These are phyloP conservation scores for Falco punctatus DNA, from an alignment of 2,113 vertebrate genomes.

Conservation along the genomic window DNA sequence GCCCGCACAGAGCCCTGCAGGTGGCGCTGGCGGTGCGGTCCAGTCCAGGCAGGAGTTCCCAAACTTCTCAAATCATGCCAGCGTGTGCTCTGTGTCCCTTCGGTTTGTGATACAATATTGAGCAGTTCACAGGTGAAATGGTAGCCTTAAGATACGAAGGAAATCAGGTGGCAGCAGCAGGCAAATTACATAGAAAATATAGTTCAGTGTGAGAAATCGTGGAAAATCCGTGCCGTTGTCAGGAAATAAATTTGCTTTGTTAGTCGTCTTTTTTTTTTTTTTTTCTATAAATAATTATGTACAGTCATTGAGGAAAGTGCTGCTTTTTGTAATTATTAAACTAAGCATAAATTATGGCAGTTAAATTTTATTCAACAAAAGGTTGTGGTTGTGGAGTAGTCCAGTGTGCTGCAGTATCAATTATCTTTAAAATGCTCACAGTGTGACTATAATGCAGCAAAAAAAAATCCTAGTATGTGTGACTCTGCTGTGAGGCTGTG, in stretches of 20 bases:
- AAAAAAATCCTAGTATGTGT: background rate
- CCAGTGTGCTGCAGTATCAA: background rate
- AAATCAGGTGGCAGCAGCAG: background rate
- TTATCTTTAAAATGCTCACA: background rate
- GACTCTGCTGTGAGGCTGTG: background rate
- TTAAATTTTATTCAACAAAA: background rate
- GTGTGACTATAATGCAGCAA: background rate
- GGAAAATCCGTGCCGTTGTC: background rate
- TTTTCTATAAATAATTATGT: background rate
- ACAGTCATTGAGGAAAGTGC: background rate
- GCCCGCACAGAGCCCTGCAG: background rate
- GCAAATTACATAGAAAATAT: background rate
- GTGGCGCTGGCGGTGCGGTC: background rate
- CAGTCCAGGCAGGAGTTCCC: background rate
- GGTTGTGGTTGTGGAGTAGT: background rate
- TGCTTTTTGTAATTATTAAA: background rate
- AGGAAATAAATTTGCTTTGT: background rate
- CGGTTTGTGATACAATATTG: background rate
- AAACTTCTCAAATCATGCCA: fast-evolving
- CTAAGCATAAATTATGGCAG: background rate
- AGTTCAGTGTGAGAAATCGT: background rate
- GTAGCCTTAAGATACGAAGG: background rate
- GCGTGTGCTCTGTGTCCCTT: background rate
- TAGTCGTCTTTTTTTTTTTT: background rate
- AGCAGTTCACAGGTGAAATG: background rate